A percentile compares a stretch with the other conserved stretches of the same genome.
These are phyloP conservation scores for Misgurnus mizolepis DNA, from an alignment of 2,113 vertebrate species.

Conservation along the genomic window DNA sequence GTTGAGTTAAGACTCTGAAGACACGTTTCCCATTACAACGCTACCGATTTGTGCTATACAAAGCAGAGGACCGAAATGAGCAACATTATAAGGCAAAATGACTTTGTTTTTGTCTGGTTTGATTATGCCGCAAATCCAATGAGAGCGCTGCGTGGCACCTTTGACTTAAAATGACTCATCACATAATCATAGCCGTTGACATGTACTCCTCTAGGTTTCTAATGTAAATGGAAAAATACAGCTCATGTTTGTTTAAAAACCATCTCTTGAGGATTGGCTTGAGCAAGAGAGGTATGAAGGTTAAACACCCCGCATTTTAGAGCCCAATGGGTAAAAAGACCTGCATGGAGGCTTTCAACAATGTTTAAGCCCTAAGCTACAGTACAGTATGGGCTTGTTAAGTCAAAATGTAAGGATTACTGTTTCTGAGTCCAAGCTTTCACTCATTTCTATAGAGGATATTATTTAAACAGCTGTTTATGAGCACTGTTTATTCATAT, in stretches of 20 bases:
- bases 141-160: conserved; percentile 26
- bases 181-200: conserved; percentile 39
- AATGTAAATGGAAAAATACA: conserved; percentile 33
- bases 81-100: background rate
- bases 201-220: conserved; percentile 30
- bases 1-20: too few relatives aligned
- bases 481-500: too few relatives aligned
- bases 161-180: conserved; percentile 40
- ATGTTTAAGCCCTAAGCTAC: conserved; percentile 2
- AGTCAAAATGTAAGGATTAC: too few relatives aligned
- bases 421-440: too few relatives aligned
- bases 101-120: conserved; percentile 38
- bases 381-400: conserved; percentile 10
- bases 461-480: too few relatives aligned
- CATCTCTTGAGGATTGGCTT: conserved; percentile 29
- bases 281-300: background rate
- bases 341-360: conserved; percentile 1
- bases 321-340: background rate
- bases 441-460: too few relatives aligned
- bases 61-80: background rate
- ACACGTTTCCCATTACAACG: background rate
- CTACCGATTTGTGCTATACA: background rate
- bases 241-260: conserved; percentile 22
- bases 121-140: conserved; percentile 38
- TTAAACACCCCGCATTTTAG: conserved; percentile 10